Evolutionary conservation across 2,113 vertebrate genomes (phyloP).

Genomic region (Rhynchomys soricoides): DNA sequence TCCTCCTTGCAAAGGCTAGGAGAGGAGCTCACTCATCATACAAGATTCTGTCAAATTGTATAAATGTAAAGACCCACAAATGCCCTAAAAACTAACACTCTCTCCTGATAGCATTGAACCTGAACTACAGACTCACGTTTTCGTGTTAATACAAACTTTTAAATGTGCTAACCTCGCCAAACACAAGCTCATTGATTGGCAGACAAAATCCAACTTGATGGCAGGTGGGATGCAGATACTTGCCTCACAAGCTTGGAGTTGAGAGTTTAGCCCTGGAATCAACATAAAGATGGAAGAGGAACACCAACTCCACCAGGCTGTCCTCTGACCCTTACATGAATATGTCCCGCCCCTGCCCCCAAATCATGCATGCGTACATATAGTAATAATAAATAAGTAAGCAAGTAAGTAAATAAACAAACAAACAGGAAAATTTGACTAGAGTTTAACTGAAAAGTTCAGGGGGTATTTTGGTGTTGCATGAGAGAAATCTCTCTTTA

Average conservation of each 20-base stretch:
- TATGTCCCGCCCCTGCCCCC: not conserved
- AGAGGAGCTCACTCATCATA: not conserved
- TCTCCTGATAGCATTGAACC: conserved; percentile 24
- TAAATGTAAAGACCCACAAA: conserved; percentile 44
- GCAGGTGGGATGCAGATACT: not conserved
- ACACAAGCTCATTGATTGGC: conserved; percentile 44
- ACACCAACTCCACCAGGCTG: not conserved
- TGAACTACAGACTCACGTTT: not conserved
- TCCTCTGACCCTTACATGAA: not conserved
- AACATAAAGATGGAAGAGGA: not conserved
- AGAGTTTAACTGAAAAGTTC: conserved; percentile 13
- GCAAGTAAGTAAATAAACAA: no score
- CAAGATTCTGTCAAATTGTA: conserved; percentile 28
- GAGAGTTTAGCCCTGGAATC: not conserved
- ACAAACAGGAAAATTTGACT: not conserved
- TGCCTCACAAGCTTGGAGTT: not conserved
- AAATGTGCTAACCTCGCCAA: not conserved
- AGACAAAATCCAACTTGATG: not conserved
- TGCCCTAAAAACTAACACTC: conserved; percentile 6
- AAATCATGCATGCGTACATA: not conserved
- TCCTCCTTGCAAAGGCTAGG: not conserved
- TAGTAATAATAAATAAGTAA: no score
- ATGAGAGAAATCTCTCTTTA: not conserved
- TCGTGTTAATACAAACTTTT: conserved; percentile 30
- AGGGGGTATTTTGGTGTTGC: not conserved